Evolutionary conservation across 2,797 vertebrate species (phyloP).

Genomic region (Acridotheres tristis): DNA sequence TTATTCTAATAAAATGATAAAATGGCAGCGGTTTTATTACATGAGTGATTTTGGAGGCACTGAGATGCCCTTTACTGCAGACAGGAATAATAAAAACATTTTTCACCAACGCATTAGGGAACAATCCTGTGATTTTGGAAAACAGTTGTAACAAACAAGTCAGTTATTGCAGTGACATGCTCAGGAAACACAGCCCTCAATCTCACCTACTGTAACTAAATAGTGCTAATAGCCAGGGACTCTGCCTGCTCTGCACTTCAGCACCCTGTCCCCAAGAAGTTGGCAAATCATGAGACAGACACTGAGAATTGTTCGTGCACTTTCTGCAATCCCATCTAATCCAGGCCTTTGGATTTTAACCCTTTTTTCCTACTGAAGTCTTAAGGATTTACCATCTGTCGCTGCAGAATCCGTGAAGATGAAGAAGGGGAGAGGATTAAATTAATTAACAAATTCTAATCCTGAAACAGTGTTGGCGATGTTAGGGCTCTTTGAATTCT

Average conservation of each 20-base stretch:
- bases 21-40: constrained; percentile 56
- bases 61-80: constrained; percentile 43
- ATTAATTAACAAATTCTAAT: constrained; percentile 63
- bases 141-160: constrained; percentile 17
- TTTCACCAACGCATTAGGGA: constrained; percentile 48
- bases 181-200: constrained; percentile 1
- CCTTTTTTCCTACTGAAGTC: constrained; percentile 34
- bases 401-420: background rate
- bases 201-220: constrained; percentile 33
- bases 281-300: constrained; percentile 19
- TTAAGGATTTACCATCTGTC: constrained; percentile 53
- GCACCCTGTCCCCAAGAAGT: background rate
- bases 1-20: constrained; percentile 63
- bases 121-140: constrained; percentile 16
- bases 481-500: constrained; percentile 45
- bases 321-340: constrained; percentile 37
- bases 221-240: background rate
- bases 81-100: constrained; percentile 53
- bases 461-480: background rate
- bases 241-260: background rate
- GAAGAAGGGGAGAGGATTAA: constrained; percentile 57
- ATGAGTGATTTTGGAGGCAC: constrained; percentile 54
- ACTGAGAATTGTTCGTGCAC: background rate
- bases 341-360: constrained; percentile 61
- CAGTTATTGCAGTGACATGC: constrained; percentile 1